Evolutionary conservation across 2,888 invertebrate species (phyloP).

Genomic region (Pristionchus mayeri): DNA sequence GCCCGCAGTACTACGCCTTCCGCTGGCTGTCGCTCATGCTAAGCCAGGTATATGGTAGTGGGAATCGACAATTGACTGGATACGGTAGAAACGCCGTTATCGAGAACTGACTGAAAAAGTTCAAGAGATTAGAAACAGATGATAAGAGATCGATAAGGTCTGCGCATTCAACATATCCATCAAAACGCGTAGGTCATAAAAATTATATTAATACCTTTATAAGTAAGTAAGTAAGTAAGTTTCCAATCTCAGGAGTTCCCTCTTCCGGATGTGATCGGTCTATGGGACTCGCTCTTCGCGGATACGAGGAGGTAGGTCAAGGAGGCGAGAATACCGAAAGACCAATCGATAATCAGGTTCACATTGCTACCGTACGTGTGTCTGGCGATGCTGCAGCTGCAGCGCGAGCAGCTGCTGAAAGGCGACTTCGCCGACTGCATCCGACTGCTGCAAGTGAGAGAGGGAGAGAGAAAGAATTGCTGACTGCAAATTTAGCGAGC

Average conservation of each 20-base stretch:
- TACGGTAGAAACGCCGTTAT: background rate
- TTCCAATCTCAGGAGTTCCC: conserved; percentile 95
- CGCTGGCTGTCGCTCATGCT: conserved; percentile 95
- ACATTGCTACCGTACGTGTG: conserved; percentile 92
- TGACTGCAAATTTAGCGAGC: no score
- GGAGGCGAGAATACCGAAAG: background rate
- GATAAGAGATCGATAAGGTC: no score
- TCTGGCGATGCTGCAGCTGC: conserved; percentile 97
- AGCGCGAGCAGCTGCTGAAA: conserved; percentile 86
- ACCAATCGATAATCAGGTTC: conserved; percentile 80
- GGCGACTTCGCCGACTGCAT: conserved; percentile 95
- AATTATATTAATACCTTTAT: no score
- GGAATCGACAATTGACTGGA: background rate
- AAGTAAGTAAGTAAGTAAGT: background rate
- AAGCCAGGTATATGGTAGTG: conserved; percentile 81
- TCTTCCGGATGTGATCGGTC: conserved; percentile 93
- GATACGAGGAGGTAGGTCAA: conserved; percentile 83
- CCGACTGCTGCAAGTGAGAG: conserved; percentile 87
- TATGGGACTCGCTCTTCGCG: conserved; percentile 97
- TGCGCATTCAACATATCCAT: no score
- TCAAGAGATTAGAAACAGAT: background rate
- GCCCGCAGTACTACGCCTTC: conserved; percentile 93
- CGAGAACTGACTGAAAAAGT: no score
- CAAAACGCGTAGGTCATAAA: no score
- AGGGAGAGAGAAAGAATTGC: background rate